phyloP scores from a whole-genome alignment of 92 coral and sea anemone genomes.

The Paragorgia papillata region DNA sequence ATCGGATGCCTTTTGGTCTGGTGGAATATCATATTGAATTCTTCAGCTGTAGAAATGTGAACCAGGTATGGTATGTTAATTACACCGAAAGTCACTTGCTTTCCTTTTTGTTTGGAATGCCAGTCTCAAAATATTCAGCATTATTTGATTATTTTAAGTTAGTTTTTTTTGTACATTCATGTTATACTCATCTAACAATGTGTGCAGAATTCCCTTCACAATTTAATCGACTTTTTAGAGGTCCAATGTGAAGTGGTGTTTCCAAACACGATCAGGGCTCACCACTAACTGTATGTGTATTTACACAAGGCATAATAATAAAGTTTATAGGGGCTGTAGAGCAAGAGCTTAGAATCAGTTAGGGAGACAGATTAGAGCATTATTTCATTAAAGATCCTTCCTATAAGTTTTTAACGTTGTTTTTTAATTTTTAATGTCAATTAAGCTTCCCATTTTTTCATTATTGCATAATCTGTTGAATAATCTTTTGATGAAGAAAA shows the following conservation, averaged over 20 bases:
- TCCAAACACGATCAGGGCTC: background rate
- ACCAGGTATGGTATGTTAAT: slow-evolving; percentile 75
- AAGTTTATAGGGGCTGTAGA: background rate
- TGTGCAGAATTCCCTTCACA: slow-evolving; percentile 72
- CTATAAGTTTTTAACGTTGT: too few species aligned
- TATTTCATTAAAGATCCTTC: too few species aligned
- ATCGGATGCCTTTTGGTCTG: slow-evolving; percentile 74
- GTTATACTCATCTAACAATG: slow-evolving; percentile 62
- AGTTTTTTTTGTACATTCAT: slow-evolving; percentile 40
- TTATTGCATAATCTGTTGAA: too few species aligned
- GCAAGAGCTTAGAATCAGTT: background rate
- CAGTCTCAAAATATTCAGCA: background rate
- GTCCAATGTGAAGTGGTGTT: too few species aligned
- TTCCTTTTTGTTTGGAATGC: too few species aligned
- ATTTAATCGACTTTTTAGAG: slow-evolving; percentile 70
- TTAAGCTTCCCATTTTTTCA: too few species aligned
- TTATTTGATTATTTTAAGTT: background rate
- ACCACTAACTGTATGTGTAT: slow-evolving; percentile 56
- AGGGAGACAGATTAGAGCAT: too few species aligned
- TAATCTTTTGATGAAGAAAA: too few species aligned
- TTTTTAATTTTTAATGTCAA: too few species aligned
- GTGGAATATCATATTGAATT: slow-evolving; percentile 70
- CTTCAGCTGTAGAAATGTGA: slow-evolving; percentile 64
- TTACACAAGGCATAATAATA: background rate
- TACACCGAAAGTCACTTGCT: too few species aligned